A percentile compares a stretch with the other conserved stretches of the same genome.
These are phyloP conservation scores for Troides oblongomaculatus DNA, from an alignment of 2,888 invertebrate genomes.

Conservation along the genomic window DNA sequence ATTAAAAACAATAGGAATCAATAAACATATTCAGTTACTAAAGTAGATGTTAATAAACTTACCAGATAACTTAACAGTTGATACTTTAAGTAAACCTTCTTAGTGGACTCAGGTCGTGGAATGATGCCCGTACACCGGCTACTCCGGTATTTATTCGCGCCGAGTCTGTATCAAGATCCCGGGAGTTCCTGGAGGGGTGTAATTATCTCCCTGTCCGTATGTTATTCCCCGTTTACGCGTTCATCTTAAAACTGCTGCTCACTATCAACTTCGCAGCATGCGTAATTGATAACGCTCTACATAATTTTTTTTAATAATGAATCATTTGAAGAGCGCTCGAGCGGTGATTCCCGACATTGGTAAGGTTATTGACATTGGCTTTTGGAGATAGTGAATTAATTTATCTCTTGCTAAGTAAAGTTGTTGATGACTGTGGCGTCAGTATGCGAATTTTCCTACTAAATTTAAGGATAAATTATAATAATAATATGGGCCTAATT, in stretches of 20 bases:
- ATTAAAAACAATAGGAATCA: no score
- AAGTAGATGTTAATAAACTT: background rate
- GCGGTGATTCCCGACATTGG: background rate
- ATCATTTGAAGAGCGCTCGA: background rate
- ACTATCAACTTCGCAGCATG: background rate
- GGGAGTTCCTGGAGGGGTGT: background rate
- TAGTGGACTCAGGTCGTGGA: background rate
- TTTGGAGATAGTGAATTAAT: background rate
- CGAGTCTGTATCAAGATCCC: background rate
- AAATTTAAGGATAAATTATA: no score
- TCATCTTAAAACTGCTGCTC: background rate
- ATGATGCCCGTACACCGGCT: background rate
- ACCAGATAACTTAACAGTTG: background rate
- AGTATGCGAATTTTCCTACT: no score
- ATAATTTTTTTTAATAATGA: background rate
- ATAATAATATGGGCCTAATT: no score
- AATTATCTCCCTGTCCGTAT: background rate
- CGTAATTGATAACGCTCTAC: background rate
- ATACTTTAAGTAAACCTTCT: background rate
- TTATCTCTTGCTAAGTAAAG: no score
- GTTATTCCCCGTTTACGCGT: constrained; percentile 1
- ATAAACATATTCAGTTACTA: background rate
- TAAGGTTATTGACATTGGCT: constrained; percentile 1
- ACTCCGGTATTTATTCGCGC: constrained; percentile 1
- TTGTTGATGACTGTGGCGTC: no score